These are phyloP conservation scores for Irena cyanogastra DNA, from an alignment of 2,113 vertebrate genomes.

Conservation along the genomic window DNA sequence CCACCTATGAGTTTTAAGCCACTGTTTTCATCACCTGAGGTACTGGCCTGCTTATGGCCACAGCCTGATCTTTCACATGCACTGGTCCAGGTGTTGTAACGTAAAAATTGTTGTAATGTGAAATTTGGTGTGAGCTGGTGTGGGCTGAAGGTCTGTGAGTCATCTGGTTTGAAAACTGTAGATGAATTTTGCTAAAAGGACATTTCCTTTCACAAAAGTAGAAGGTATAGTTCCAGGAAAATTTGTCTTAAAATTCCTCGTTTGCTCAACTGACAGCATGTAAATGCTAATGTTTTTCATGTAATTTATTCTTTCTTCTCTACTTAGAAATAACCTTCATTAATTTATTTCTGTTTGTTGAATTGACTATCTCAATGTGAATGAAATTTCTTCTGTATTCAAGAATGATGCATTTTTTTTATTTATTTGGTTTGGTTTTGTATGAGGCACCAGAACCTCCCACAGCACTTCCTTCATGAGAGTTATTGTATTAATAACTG, in stretches of 20 bases:
- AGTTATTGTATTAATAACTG: background rate
- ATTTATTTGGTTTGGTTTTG: background rate
- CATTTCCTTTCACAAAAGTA: background rate
- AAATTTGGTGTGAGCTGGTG: background rate
- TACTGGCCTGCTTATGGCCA: background rate
- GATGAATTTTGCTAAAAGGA: background rate
- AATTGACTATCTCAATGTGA: background rate
- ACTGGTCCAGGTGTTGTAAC: background rate
- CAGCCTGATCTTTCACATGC: background rate
- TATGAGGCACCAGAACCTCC: background rate
- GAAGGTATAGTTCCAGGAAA: background rate
- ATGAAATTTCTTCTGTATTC: background rate
- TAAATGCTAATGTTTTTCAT: background rate
- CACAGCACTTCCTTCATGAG: background rate
- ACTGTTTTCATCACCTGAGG: background rate
- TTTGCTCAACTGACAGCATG: background rate
- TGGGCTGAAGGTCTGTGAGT: background rate
- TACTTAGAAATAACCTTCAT: background rate
- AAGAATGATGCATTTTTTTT: background rate
- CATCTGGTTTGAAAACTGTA: background rate
- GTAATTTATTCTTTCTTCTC: background rate
- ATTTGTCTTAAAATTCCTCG: background rate
- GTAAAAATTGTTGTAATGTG: too few relatives aligned
- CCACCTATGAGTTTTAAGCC: too few relatives aligned
- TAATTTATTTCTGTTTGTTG: background rate